Evolutionary conservation across 1,140 invertebrate species (phyloP).

Genomic region (Cyphomyrmex costatus): DNA sequence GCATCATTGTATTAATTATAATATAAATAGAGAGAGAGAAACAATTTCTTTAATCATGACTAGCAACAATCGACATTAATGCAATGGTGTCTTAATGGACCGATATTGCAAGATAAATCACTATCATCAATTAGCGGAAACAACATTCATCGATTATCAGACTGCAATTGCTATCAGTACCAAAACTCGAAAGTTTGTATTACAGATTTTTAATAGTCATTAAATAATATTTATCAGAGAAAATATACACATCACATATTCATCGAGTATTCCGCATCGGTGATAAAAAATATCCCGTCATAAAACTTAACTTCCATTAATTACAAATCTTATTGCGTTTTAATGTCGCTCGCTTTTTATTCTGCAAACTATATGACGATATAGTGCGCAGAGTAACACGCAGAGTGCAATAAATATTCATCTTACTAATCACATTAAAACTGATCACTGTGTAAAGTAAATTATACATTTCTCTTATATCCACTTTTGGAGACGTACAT

Average conservation of each 20-base stretch:
- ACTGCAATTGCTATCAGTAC: constrained; percentile 18
- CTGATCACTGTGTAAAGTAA: constrained; percentile 5
- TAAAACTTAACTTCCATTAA: constrained; percentile 13
- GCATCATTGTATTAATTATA: not conserved
- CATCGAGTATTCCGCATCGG: not conserved
- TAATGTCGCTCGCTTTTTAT: constrained; percentile 11
- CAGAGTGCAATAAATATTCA: constrained; percentile 49
- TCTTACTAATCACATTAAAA: constrained; percentile 22
- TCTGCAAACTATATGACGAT: constrained; percentile 31
- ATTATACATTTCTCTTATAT: constrained; percentile 16
- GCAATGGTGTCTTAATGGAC: constrained; percentile 33
- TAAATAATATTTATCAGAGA: constrained; percentile 2
- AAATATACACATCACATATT: constrained; percentile 11
- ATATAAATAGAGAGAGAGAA: constrained; percentile 46
- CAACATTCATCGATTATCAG: not conserved
- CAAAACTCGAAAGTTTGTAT: not conserved
- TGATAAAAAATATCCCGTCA: constrained; percentile 1
- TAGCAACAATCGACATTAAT: constrained; percentile 38
- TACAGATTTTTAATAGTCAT: constrained; percentile 6
- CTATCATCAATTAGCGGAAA: constrained; percentile 20
- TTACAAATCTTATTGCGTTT: constrained; percentile 13
- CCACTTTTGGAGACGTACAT: not conserved
- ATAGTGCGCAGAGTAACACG: constrained; percentile 14
- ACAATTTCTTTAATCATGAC: constrained; percentile 14
- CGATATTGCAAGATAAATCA: constrained; percentile 26